Base-by-base conservation (phyloP, 2,113 vertebrate genomes). In the Nestor notabilis region DNA sequence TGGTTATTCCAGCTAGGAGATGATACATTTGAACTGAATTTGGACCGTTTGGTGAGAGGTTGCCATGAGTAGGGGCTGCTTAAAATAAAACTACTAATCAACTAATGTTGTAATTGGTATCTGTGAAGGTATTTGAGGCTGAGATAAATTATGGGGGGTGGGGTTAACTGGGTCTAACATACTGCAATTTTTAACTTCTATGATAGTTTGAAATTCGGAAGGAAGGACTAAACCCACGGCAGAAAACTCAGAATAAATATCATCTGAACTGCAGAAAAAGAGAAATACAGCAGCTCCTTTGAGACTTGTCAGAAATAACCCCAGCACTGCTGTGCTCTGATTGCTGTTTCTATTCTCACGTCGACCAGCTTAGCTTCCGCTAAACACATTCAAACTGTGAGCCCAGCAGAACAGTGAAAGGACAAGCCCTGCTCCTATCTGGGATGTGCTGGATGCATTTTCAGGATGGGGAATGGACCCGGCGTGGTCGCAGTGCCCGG, bases 371-470 rank as follows among this genome's bases (percentile, higher is more conserved):
- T 63, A 17, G 37, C n/a, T 39, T 52, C 7, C 17, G 35, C 21
- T 3, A n/a, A 41, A 33, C 20, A 8, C 10, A 2, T 13, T 28
- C 47, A n/a, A 44, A 17, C 0, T 7, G 24, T 24, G 41, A 66
- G 55, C 25, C 2, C 10, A 1, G 1, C 4, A 10, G 50, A 44
- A 3, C 0, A n/a, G 70, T 1, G 61, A 33, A 39, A 52, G 46
- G 43, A 21, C 4, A 3, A 81, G 19, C 31, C 28, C 25, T 60
- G 60, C 47, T 60, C 6, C 33, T 14, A 3, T 2, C 39, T 3
- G 56, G 28, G 41, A 8, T 12, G 35, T 3, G 17, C 77, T 11
- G 82, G 56, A 3, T 17, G 3, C 3, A 1, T 39, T 41, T 61
- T 23, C 21, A 13, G n/a, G 53, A 5, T 2, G 9, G 55, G 41